Conservation (phyloP, 2,888 invertebrate species). For the Caenorhabditis wallacei region DNA sequence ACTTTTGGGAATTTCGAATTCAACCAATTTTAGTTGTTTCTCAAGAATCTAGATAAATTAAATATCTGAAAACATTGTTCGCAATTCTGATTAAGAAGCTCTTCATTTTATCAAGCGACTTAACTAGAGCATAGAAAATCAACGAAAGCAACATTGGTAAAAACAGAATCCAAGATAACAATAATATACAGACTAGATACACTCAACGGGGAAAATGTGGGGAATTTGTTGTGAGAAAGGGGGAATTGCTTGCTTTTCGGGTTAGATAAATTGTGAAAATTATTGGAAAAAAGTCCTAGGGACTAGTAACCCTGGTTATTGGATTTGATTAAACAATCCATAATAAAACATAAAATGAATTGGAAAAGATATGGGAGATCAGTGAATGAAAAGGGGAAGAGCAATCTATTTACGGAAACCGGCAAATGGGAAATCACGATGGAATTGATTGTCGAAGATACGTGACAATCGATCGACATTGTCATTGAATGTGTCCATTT, state of each 20-base stretch:
- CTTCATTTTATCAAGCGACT: conserved; percentile 51
- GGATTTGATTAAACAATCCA: conserved; percentile 52
- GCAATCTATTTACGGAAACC: conserved; percentile 13
- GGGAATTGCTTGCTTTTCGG: not conserved
- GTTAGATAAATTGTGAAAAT: conserved; percentile 14
- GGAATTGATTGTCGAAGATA: conserved; percentile 24
- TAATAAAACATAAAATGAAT: conserved; percentile 21
- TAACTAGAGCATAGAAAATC: conserved; percentile 45
- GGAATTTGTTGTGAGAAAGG: conserved; percentile 30
- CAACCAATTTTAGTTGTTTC: too few species aligned
- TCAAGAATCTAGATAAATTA: too few species aligned
- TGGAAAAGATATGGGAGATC: conserved; percentile 1
- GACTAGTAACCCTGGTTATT: conserved; percentile 45
- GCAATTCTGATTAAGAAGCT: conserved; percentile 31
- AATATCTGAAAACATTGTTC: too few species aligned
- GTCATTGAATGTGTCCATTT: conserved; percentile 6
- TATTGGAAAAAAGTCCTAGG: conserved; percentile 42
- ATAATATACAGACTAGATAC: conserved; percentile 63
- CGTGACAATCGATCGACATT: conserved; percentile 16
- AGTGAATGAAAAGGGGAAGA: not conserved
- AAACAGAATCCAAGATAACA: conserved; percentile 48
- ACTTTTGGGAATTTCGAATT: too few species aligned
- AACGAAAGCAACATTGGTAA: conserved; percentile 35
- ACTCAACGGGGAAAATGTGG: conserved; percentile 26
- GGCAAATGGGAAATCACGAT: not conserved